Conservation (phyloP, 2,113 vertebrate genomes). For the Microtus ochrogaster region DNA sequence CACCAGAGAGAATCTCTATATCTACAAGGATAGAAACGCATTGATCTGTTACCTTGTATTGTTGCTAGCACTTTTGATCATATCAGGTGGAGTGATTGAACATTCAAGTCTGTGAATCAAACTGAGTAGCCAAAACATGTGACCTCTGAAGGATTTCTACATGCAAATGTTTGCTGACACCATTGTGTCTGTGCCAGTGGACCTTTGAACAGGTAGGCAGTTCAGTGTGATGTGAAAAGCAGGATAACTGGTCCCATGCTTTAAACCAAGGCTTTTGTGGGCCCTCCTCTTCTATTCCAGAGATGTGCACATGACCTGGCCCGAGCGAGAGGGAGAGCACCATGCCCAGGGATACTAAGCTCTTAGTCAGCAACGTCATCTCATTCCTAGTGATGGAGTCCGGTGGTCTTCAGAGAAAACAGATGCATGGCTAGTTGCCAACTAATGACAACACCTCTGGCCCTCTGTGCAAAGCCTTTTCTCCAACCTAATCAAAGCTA, state of each 20-base stretch:
- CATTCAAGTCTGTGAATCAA: background rate
- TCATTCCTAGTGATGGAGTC: background rate
- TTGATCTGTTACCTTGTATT: background rate
- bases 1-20: background rate
- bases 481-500: background rate
- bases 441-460: background rate
- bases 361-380: background rate
- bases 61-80: background rate
- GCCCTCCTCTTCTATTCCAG: background rate
- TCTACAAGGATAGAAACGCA: constrained; percentile 41
- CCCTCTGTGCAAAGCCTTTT: background rate
- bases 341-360: background rate
- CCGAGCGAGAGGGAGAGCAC: background rate
- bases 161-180: background rate
- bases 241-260: background rate
- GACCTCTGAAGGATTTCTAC: background rate
- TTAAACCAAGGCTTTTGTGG: background rate
- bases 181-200: background rate
- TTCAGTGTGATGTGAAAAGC: background rate
- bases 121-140: background rate
- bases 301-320: background rate
- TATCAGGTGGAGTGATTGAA: background rate
- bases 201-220: background rate
- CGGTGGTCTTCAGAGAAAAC: background rate
- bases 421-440: background rate